phyloP scores from a whole-genome alignment of 2,797 vertebrate species.

The Melanotaenia nigrans region DNA sequence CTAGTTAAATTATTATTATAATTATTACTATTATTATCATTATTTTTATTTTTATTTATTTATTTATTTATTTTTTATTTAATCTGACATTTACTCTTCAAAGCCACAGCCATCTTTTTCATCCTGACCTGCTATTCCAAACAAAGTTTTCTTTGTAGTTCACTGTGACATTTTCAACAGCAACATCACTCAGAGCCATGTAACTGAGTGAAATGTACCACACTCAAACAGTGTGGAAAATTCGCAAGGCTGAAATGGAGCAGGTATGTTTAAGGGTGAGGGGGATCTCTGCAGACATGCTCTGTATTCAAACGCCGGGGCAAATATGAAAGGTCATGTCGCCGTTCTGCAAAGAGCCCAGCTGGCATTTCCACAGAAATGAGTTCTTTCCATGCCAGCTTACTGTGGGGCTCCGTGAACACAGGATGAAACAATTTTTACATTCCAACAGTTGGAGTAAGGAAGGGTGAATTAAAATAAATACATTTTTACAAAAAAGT shows the following conservation, averaged over 20 bases:
- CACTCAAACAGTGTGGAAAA: constrained; percentile 19
- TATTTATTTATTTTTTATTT: neutral
- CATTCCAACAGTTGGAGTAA: constrained; percentile 5
- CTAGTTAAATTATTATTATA: too few relatives aligned
- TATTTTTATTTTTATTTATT: neutral
- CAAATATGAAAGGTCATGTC: constrained; percentile 58
- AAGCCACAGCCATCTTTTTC: constrained; percentile 2
- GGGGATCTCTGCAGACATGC: constrained; percentile 41
- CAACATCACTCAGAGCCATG: constrained; percentile 27
- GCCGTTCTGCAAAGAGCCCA: constrained; percentile 42
- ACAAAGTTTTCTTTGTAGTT: constrained; percentile 4
- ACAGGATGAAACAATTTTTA: constrained; percentile 13
- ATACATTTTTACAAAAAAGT: neutral
- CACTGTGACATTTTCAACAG: constrained; percentile 56
- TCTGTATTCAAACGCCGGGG: constrained; percentile 47
- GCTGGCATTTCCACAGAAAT: constrained; percentile 54
- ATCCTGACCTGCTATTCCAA: constrained; percentile 14
- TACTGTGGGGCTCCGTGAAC: constrained; percentile 10
- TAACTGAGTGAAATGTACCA: constrained; percentile 48
- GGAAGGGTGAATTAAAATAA: constrained; percentile 6
- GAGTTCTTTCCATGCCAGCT: constrained; percentile 35
- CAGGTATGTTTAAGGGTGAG: constrained; percentile 48
- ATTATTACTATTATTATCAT: too few relatives aligned
- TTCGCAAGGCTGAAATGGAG: constrained; percentile 33
- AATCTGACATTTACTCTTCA: constrained; percentile 12